These are phyloP conservation scores for Echinometra lucunter DNA, from an alignment of 53 echinoderm and acorn worm genomes.

Conservation along the genomic window DNA sequence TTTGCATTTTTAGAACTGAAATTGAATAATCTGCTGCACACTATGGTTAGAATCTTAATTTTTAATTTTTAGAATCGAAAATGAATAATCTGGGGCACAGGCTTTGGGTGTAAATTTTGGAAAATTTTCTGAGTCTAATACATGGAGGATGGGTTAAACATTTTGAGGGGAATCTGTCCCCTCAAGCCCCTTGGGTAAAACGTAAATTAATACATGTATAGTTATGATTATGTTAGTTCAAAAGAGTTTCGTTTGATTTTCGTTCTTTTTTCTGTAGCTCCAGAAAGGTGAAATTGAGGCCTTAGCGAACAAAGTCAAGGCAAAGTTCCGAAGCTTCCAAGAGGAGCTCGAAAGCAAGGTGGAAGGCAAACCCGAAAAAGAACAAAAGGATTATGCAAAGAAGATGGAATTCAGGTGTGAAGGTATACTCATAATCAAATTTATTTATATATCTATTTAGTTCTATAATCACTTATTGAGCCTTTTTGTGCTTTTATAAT, in stretches of 20 bases:
- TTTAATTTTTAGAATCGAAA: too few relatives aligned
- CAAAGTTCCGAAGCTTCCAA: conserved; percentile 70
- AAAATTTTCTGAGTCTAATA: too few relatives aligned
- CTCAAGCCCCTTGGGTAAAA: too few relatives aligned
- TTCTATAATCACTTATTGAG: too few relatives aligned
- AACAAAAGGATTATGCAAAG: conserved; percentile 43
- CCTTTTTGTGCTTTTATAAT: too few relatives aligned
- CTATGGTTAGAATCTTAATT: too few relatives aligned
- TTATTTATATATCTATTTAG: background rate
- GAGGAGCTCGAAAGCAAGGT: conserved; percentile 74
- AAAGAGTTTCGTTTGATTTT: background rate
- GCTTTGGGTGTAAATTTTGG: too few relatives aligned
- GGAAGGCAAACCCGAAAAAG: conserved; percentile 20
- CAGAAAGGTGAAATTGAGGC: conserved; percentile 61
- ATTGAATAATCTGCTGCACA: too few relatives aligned
- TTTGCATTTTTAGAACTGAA: too few relatives aligned
- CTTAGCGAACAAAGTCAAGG: conserved; percentile 60
- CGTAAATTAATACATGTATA: background rate
- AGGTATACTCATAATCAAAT: conserved; percentile 53
- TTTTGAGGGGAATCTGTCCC: too few relatives aligned
- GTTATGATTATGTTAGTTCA: background rate
- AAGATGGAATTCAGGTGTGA: conserved; percentile 74
- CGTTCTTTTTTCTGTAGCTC: conserved; percentile 24
- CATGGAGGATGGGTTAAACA: too few relatives aligned
- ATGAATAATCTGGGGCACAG: too few relatives aligned